Percentiles rank a stretch among this genome's conserved stretches.
These are phyloP conservation scores for Blastomussa wellsi DNA, from an alignment of 92 coral and sea anemone genomes.

Conservation along the genomic window DNA sequence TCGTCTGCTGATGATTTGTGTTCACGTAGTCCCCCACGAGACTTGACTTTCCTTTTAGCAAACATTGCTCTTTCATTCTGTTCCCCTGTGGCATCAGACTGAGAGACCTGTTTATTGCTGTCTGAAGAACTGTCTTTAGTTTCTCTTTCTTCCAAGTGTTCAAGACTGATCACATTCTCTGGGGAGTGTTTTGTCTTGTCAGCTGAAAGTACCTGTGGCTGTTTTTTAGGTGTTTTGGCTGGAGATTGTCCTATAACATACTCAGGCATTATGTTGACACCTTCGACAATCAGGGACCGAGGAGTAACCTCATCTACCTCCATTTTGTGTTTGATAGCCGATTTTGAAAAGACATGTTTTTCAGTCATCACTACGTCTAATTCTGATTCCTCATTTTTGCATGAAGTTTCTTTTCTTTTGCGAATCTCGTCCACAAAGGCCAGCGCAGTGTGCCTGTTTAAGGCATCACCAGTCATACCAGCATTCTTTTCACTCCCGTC, in stretches of 20 bases:
- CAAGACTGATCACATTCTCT: conserved; percentile 8
- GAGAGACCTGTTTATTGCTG: not conserved
- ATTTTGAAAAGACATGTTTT: conserved; percentile 60
- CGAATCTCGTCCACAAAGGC: conserved; percentile 79
- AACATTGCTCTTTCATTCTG: conserved; percentile 4
- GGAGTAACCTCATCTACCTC: conserved; percentile 31
- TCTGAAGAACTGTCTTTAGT: conserved; percentile 3
- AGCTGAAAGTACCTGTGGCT: not conserved
- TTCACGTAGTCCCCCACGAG: conserved; percentile 35
- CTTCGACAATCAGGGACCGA: conserved; percentile 37
- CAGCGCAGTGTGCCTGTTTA: conserved; percentile 81
- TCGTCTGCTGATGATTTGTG: conserved; percentile 28
- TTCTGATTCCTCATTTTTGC: conserved; percentile 7
- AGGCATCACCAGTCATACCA: conserved; percentile 71
- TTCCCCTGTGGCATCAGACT: conserved; percentile 23
- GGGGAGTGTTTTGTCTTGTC: not conserved
- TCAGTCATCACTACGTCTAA: conserved; percentile 26
- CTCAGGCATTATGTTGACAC: conserved; percentile 82
- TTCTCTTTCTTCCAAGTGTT: conserved; percentile 33
- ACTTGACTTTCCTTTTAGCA: conserved; percentile 24
- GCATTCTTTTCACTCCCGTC: conserved; percentile 70
- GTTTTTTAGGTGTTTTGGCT: conserved; percentile 33
- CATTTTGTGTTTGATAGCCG: conserved; percentile 49
- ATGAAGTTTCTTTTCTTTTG: conserved; percentile 54
- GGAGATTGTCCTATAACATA: conserved; percentile 73